These are phyloP conservation scores for Yponomeuta malinellus DNA, from an alignment of 2,888 invertebrate genomes.

Conservation along the genomic window DNA sequence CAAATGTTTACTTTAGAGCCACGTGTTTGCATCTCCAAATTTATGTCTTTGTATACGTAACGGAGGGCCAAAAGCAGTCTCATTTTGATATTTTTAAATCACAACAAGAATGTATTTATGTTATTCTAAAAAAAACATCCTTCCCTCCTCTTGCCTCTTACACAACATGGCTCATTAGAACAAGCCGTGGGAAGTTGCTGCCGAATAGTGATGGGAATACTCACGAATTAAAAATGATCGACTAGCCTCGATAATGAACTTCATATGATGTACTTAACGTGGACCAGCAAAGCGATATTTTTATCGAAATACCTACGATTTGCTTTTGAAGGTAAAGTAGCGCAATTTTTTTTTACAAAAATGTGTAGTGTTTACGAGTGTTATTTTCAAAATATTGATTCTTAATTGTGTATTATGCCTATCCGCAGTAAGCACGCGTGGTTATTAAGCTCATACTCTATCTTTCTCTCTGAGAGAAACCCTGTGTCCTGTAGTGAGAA, in stretches of 20 bases:
- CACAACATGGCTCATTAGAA: constrained; percentile 70
- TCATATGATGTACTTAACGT: too few species aligned
- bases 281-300: too few species aligned
- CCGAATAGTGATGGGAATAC: constrained; percentile 38
- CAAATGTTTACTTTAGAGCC: background rate
- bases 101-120: constrained; percentile 6
- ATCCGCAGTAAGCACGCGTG: too few species aligned
- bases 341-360: too few species aligned
- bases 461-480: too few species aligned
- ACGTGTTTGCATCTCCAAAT: background rate
- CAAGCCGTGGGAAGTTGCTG: constrained; percentile 62
- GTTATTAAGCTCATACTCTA: too few species aligned
- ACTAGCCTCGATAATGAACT: background rate
- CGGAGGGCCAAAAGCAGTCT: background rate
- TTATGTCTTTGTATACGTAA: background rate
- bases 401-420: too few species aligned
- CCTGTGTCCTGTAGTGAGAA: too few species aligned
- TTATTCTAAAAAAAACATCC: constrained; percentile 26
- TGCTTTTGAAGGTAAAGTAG: background rate
- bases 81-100: background rate
- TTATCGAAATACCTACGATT: background rate
- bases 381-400: too few species aligned
- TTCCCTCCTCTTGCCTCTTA: constrained; percentile 42
- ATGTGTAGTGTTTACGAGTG: too few species aligned
- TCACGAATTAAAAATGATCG: constrained; percentile 12